Evolutionary conservation across 2,888 invertebrate species (phyloP).

Genomic region (Aethes cnicana): DNA sequence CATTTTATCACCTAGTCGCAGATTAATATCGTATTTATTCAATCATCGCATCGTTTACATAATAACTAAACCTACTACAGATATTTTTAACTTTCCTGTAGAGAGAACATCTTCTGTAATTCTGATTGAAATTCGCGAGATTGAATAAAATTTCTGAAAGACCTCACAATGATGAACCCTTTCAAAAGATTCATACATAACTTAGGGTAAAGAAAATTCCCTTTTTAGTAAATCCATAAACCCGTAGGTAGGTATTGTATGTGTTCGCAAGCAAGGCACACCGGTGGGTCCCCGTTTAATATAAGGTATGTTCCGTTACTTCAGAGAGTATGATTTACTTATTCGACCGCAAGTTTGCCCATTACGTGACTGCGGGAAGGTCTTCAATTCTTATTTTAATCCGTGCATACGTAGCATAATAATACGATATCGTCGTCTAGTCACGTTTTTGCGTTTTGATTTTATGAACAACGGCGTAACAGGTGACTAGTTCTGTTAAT

Average conservation of each 20-base stretch:
- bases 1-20: background rate
- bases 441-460: background rate
- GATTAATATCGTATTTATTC: background rate
- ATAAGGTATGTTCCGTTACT: constrained; percentile 35
- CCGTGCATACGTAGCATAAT: constrained; percentile 7
- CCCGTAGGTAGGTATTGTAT: background rate
- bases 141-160: background rate
- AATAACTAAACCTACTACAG: too few relatives aligned
- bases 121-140: background rate
- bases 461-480: constrained; percentile 2
- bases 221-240: constrained; percentile 2
- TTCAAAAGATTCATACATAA: background rate
- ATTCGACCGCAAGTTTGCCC: constrained; percentile 39
- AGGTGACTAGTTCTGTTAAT: too few relatives aligned
- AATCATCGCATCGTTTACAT: too few relatives aligned
- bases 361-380: constrained; percentile 31
- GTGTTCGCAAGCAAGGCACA: background rate
- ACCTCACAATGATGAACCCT: background rate
- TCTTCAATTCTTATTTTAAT: constrained; percentile 26
- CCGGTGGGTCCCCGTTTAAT: background rate
- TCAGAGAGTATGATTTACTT: constrained; percentile 40
- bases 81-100: too few relatives aligned
- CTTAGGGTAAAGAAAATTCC: background rate
- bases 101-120: too few relatives aligned
- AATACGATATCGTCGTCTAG: constrained; percentile 5